Evolutionary conservation across 2,888 invertebrate species (phyloP).

Genomic region (Cheilosia variabilis): DNA sequence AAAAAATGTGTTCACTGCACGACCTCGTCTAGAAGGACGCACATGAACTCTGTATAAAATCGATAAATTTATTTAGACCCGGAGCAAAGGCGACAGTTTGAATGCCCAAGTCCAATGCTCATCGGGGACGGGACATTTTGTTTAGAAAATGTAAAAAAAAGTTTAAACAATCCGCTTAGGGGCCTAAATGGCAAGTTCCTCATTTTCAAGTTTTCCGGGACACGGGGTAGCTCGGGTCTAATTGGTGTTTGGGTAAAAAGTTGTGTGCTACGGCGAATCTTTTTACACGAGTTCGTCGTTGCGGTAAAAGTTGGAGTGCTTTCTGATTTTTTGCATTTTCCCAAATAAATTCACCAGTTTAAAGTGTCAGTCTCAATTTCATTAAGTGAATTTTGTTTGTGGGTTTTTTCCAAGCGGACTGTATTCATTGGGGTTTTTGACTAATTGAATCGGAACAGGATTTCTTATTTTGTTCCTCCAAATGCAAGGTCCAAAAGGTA

Average conservation of each 20-base stretch:
- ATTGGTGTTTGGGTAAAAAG: slow-evolving; percentile 47
- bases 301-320: slow-evolving; percentile 7
- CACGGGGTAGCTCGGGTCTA: slow-evolving; percentile 28
- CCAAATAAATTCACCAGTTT: slow-evolving; percentile 55
- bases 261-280: slow-evolving; percentile 47
- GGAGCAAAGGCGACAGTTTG: slow-evolving; percentile 10
- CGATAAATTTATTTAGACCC: slow-evolving; percentile 35
- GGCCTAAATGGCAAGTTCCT: slow-evolving; percentile 54
- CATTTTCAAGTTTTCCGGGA: slow-evolving; percentile 3
- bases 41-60: slow-evolving; percentile 44
- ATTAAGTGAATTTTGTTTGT: slow-evolving; percentile 21
- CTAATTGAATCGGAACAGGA: neutral
- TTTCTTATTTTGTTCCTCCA: no score
- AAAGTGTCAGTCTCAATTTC: slow-evolving; percentile 51
- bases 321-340: neutral
- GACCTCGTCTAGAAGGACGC: neutral
- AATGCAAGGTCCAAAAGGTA: no score
- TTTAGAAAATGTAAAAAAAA: slow-evolving; percentile 19
- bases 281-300: slow-evolving; percentile 53
- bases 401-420: neutral
- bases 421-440: neutral
- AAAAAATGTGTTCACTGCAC: neutral
- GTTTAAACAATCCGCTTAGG: slow-evolving; percentile 59
- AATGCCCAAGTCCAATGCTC: slow-evolving; percentile 21
- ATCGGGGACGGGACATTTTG: slow-evolving; percentile 44